Percentiles rank a stretch among this genome's conserved stretches.
Evolutionary conservation across 2,113 vertebrate genomes (phyloP).

Genomic region (Sardina pilchardus): DNA sequence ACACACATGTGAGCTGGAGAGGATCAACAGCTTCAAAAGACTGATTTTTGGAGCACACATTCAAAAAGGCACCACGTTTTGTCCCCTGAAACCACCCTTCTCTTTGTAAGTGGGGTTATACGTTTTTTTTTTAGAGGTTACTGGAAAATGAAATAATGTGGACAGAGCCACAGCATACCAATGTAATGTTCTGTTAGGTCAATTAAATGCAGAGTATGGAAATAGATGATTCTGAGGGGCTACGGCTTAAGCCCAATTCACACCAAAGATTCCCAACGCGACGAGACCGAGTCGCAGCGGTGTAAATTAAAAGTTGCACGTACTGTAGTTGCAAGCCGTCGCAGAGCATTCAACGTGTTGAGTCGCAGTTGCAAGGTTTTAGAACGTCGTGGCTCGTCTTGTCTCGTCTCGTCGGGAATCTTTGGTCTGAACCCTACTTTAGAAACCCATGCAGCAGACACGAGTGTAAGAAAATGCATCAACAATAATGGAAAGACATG

Average conservation of each 20-base stretch:
- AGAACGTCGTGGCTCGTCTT: too few species aligned
- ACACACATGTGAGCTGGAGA: background rate
- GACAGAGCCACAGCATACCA: background rate
- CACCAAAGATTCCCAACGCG: too few species aligned
- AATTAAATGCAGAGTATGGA: background rate
- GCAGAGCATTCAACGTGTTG: too few species aligned
- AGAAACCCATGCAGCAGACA: background rate
- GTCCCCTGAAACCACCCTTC: conserved; percentile 17
- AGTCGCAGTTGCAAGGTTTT: too few species aligned
- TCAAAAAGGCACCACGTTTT: conserved; percentile 17
- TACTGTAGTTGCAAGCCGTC: too few species aligned
- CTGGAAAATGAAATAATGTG: background rate
- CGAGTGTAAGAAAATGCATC: background rate
- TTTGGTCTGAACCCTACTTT: too few species aligned
- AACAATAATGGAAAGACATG: background rate
- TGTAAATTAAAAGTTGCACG: too few species aligned
- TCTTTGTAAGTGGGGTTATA: background rate
- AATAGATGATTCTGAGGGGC: background rate
- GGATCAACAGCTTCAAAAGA: background rate
- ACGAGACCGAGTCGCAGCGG: too few species aligned
- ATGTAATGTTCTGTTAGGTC: background rate
- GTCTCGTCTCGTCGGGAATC: too few species aligned
- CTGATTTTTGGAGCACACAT: conserved; percentile 17
- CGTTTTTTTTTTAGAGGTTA: background rate
- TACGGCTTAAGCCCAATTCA: too few species aligned